These are phyloP conservation scores for Fragum sueziense DNA, from an alignment of 2,888 invertebrate species.

Conservation along the genomic window DNA sequence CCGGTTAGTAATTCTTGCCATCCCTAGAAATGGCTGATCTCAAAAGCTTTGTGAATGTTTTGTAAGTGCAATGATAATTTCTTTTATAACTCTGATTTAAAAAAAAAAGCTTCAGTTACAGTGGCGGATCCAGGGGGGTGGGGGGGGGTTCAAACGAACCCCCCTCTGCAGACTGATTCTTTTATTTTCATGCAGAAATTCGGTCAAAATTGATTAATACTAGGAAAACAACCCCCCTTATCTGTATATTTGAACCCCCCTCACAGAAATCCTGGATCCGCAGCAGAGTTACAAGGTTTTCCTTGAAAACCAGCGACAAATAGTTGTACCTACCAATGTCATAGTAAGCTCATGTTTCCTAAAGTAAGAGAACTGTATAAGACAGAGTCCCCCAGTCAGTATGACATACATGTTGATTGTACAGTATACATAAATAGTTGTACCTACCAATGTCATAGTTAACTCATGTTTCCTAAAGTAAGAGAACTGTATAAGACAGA, in stretches of 20 bases:
- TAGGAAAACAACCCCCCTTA: too few relatives aligned
- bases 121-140: too few relatives aligned
- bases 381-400: constrained; percentile 72
- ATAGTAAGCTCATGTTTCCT: constrained; percentile 71
- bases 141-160: too few relatives aligned
- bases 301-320: not conserved
- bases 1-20: too few relatives aligned
- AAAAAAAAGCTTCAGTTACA: not conserved
- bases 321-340: constrained; percentile 24
- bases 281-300: too few relatives aligned
- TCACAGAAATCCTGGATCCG: too few relatives aligned
- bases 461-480: constrained; percentile 73
- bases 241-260: too few relatives aligned
- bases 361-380: constrained; percentile 74
- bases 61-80: not conserved
- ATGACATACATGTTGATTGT: constrained; percentile 73
- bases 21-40: too few relatives aligned
- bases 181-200: too few relatives aligned
- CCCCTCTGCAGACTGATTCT: too few relatives aligned
- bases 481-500: constrained; percentile 73
- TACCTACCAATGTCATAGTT: constrained; percentile 53
- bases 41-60: too few relatives aligned
- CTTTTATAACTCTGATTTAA: not conserved
- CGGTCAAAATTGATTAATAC: too few relatives aligned
- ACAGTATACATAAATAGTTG: not conserved